phyloP scores from a whole-genome alignment of 2,797 vertebrate species.

The Luscinia luscinia region DNA sequence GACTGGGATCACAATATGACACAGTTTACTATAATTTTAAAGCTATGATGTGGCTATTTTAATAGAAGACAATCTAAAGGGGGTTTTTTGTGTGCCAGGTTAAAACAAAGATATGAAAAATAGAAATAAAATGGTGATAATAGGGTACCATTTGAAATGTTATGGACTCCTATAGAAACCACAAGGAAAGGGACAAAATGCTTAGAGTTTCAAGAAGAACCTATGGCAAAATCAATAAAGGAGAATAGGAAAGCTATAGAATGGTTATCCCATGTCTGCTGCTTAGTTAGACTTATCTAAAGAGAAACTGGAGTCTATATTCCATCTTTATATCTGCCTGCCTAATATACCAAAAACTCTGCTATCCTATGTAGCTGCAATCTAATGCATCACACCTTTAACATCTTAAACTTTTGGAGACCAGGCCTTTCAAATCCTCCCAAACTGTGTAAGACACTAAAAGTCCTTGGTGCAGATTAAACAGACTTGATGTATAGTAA shows the following conservation, averaged over 20 bases:
- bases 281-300: not conserved
- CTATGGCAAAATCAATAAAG: conserved; percentile 19
- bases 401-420: not conserved
- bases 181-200: not conserved
- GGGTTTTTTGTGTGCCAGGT: not conserved
- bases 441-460: not conserved
- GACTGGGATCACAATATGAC: not conserved
- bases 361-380: not conserved
- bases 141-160: not conserved
- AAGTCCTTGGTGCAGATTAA: conserved; percentile 52
- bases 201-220: not conserved
- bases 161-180: not conserved
- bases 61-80: not conserved
- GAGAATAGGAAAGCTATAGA: not conserved
- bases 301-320: not conserved
- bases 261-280: conserved; percentile 6
- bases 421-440: not conserved
- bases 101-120: not conserved
- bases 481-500: conserved; percentile 54
- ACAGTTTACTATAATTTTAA: not conserved
- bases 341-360: not conserved
- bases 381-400: not conserved
- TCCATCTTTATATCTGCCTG: not conserved
- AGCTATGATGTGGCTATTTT: not conserved
- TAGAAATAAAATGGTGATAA: not conserved